Evolutionary conservation across 2,888 invertebrate genomes (phyloP).

Genomic region (Drosophila picticornis): DNA sequence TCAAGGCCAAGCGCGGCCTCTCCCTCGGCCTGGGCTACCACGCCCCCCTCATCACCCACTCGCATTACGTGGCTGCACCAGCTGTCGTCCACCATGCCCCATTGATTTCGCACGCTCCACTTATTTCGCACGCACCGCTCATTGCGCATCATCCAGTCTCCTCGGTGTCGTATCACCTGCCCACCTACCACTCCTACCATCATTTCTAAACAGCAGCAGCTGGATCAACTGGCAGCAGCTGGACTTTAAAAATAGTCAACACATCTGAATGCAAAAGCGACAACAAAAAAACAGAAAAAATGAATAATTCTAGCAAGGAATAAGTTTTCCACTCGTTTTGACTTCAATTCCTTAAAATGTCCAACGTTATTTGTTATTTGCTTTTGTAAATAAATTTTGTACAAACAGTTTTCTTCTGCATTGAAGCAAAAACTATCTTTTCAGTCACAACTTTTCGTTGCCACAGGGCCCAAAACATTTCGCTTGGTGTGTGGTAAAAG

Average conservation of each 20-base stretch:
- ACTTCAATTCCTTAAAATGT: conserved; percentile 12
- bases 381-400: conserved; percentile 60
- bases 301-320: neutral
- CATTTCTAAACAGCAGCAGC: conserved; percentile 57
- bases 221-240: conserved; percentile 19
- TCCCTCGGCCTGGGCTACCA: conserved; percentile 80
- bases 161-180: conserved; percentile 74
- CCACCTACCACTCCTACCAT: conserved; percentile 70
- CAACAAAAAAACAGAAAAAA: neutral
- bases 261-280: conserved; percentile 10
- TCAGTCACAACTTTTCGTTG: conserved; percentile 21
- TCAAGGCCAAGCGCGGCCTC: conserved; percentile 81
- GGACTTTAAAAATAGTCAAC: conserved; percentile 19
- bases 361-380: conserved; percentile 11
- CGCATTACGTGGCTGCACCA: conserved; percentile 77
- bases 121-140: conserved; percentile 70
- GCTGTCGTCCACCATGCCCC: conserved; percentile 78
- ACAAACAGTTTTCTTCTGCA: conserved; percentile 44
- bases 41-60: conserved; percentile 77
- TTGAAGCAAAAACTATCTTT: conserved; percentile 35
- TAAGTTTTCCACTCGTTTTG: conserved; percentile 12
- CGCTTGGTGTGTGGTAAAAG: neutral
- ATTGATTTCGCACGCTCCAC: conserved; percentile 71
- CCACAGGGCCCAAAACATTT: neutral
- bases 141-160: conserved; percentile 69